Evolutionary conservation across 2,797 vertebrate genomes (phyloP).

Genomic region (Coreius guichenoti): DNA sequence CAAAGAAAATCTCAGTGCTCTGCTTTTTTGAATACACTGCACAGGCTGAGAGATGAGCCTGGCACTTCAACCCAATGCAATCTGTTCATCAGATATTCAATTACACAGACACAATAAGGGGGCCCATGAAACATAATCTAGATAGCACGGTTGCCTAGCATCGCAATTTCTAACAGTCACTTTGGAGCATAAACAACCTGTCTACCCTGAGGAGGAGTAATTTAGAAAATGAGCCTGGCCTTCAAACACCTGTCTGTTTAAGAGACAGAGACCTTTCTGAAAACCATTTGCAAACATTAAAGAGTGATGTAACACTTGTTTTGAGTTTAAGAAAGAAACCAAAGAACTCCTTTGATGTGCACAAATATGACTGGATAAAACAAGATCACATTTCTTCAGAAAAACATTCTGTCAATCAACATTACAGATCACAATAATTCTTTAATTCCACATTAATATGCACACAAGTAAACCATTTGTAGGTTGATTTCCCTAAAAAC

Average conservation of each 20-base stretch:
- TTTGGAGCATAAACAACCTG: conserved; percentile 50
- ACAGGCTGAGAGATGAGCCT: conserved; percentile 25
- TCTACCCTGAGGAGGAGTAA: conserved; percentile 42
- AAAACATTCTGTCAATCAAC: neutral
- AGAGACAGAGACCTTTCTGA: conserved; percentile 34
- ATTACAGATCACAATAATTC: neutral
- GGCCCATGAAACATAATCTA: conserved; percentile 56
- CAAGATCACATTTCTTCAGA: neutral
- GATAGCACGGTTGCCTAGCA: conserved; percentile 60
- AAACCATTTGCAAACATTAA: conserved; percentile 51
- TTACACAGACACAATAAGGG: conserved; percentile 57
- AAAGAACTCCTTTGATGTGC: neutral
- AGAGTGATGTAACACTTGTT: conserved; percentile 25
- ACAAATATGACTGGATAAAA: neutral
- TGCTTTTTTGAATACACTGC: neutral
- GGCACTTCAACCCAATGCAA: conserved; percentile 43
- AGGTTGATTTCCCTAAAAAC: neutral
- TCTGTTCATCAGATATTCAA: conserved; percentile 56
- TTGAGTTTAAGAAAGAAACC: neutral
- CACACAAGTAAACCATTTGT: neutral
- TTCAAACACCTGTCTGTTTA: conserved; percentile 59
- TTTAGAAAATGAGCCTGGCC: conserved; percentile 54
- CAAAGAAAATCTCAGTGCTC: conserved; percentile 25
- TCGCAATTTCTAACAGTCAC: conserved; percentile 50
- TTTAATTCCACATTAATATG: neutral